Conservation (phyloP, 2,113 vertebrate genomes). For the Cololabis saira region DNA sequence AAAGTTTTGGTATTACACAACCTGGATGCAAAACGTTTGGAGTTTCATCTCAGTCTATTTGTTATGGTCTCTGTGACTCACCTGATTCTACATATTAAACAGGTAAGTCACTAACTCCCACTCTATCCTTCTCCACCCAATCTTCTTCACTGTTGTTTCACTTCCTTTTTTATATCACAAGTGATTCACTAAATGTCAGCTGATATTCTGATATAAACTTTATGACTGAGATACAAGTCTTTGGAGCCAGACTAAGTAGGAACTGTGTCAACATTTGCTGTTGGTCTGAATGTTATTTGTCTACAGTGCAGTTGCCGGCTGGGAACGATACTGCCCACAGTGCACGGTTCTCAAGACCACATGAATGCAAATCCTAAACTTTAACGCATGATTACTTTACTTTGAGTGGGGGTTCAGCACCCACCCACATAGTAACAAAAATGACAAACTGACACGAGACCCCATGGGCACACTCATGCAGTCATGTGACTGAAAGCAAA, state of each 20-base stretch:
- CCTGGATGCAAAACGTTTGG: conserved; percentile 9
- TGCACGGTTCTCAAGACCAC: conserved; percentile 31
- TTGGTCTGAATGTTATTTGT: conserved; percentile 1
- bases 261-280: background rate
- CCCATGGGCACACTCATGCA: conserved; percentile 22
- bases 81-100: conserved; percentile 7
- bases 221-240: background rate
- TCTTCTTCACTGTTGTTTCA: conserved; percentile 42
- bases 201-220: conserved; percentile 2
- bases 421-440: conserved; percentile 58
- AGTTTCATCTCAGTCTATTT: conserved; percentile 21
- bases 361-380: conserved; percentile 65
- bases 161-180: conserved; percentile 38
- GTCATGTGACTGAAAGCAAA: conserved; percentile 55
- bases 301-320: background rate
- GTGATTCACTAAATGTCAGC: conserved; percentile 20
- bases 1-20: conserved; percentile 17
- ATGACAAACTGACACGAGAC: conserved; percentile 28
- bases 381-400: conserved; percentile 62
- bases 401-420: conserved; percentile 47
- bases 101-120: conserved; percentile 9
- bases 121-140: background rate
- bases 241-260: background rate
- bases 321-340: conserved; percentile 11
- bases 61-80: conserved; percentile 39